Base-by-base conservation (phyloP, 2,113 vertebrate species). In the Dicerorhinus sumatrensis region DNA sequence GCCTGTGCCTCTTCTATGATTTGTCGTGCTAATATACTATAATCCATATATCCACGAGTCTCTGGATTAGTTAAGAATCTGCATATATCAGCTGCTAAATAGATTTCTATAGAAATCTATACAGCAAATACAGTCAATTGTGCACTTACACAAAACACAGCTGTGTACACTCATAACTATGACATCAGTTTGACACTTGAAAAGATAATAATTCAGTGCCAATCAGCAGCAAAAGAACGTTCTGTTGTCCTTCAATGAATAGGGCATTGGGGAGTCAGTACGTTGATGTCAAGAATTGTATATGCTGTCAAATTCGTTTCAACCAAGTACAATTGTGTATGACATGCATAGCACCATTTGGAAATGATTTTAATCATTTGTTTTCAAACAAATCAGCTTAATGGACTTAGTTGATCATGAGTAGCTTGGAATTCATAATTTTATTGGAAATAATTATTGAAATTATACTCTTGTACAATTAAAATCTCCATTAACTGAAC, bases 311-410 rank as follows among this genome's bases (percentile, higher is more conserved):
- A 92, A 80, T 75, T 96, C 13, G 77, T 96, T 97, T 94, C 63
- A 46, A 48, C 46, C 8, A 87, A 80, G 58, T 94, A 46, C 7
- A 91, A 51, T 56, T 75, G 20, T 73, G 21, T 92, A 83, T 90
- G 18, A 42, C 18, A 56, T 89, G 56, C 3, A 39, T 39, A 82
- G 21, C 23, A 73, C 12, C 39, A 36, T 96, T 81, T 96, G 42
- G 48, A 89, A 96, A 81, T 82, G 8, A 96, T 97, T 87, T 96
- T 88, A 84, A 88, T 88, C 5, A 86, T 95, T 89, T 94, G 20
- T 87, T 94, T 97, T 96, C 51, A 96, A 80, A 65, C 96, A 58
- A 91, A 39, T 90, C 63, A 96, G 39, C 29, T 82, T 97, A 83
- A 67, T 65, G 39, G 23, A 39, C 27, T 97, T 95, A 86, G 21